These are phyloP conservation scores for Lacerta bilineata DNA, from an alignment of 2,797 vertebrate species.

Conservation along the genomic window DNA sequence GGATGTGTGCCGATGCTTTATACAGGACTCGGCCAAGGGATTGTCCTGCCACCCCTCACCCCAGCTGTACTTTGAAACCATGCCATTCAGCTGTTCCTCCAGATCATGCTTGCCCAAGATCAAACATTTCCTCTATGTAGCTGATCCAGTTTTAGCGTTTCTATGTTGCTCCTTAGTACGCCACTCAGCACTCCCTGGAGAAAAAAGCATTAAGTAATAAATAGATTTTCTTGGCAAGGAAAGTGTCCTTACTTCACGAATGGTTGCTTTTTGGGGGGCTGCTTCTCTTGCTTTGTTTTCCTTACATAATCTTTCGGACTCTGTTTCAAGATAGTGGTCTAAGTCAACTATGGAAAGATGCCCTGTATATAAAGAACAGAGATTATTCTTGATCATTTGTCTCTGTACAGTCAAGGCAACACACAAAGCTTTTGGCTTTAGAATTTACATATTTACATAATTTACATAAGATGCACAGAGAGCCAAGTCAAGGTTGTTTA, in stretches of 20 bases:
- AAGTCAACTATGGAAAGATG: background rate
- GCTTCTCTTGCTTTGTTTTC: background rate
- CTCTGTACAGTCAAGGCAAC: constrained; percentile 24
- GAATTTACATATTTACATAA: background rate
- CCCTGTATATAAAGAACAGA: constrained; percentile 73
- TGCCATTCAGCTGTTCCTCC: no score
- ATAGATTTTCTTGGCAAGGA: background rate
- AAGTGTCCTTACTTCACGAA: background rate
- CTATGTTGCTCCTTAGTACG: background rate
- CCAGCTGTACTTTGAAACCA: no score
- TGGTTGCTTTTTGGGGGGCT: background rate
- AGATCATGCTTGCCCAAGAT: no score
- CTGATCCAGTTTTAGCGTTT: background rate
- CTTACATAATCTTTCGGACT: background rate
- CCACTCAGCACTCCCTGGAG: background rate
- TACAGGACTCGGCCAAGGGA: no score
- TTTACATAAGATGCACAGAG: constrained; percentile 17
- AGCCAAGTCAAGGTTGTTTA: constrained; percentile 20
- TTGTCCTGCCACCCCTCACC: background rate
- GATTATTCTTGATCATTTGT: constrained; percentile 58
- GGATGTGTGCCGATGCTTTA: no score
- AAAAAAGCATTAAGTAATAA: no score
- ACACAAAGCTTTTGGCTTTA: background rate
- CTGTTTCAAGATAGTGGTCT: background rate
- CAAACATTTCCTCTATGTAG: background rate